Conservation (phyloP, 2,113 vertebrate genomes). For the Chloropsis hardwickii region DNA sequence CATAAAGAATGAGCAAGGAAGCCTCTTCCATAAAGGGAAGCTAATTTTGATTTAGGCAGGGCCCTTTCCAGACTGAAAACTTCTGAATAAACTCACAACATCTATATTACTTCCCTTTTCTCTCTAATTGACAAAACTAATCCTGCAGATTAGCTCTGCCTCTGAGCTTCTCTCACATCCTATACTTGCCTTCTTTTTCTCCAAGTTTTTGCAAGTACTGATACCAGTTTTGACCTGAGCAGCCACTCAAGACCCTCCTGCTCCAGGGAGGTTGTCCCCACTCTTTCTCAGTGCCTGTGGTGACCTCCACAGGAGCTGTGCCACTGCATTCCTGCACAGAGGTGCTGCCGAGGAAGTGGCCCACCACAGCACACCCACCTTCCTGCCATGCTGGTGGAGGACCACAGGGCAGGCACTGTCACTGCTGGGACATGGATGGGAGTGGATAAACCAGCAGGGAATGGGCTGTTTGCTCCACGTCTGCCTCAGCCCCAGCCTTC, state of each 20-base stretch:
- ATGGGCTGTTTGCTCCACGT: not conserved
- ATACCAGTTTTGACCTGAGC: not conserved
- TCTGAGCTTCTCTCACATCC: not conserved
- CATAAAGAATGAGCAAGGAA: conserved; percentile 27
- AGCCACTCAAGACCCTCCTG: not conserved
- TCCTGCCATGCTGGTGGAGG: rapidly evolving
- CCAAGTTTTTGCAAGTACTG: not conserved
- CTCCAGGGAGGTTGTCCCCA: not conserved
- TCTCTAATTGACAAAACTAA: not conserved
- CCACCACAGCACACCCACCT: not conserved
- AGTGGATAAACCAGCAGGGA: rapidly evolving
- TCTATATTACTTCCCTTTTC: conserved; percentile 14
- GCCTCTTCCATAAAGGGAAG: not conserved
- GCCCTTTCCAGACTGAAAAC: conserved; percentile 14
- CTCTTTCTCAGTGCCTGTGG: not conserved
- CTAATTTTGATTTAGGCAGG: conserved; percentile 25
- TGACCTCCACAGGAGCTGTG: not conserved
- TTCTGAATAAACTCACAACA: not conserved
- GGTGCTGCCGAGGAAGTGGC: rapidly evolving
- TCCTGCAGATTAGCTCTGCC: not conserved
- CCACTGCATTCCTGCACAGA: rapidly evolving
- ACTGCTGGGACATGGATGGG: rapidly evolving
- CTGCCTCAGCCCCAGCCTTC: not conserved
- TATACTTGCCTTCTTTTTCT: rapidly evolving
- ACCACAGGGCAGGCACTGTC: too few species aligned